Conservation (phyloP, 1,140 invertebrate genomes). For the Rhyacophila brunnea region DNA sequence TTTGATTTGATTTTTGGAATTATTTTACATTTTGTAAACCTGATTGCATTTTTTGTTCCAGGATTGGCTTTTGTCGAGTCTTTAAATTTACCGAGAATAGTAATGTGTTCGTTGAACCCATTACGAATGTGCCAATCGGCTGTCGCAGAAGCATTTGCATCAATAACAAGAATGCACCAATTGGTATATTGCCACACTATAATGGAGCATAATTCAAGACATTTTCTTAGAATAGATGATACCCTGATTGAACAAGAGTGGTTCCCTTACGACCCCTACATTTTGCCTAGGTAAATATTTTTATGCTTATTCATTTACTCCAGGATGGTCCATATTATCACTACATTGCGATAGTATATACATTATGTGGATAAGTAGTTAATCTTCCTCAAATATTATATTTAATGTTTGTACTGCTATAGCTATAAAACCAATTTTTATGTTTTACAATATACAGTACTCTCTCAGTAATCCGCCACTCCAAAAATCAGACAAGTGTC, state of each 20-base stretch:
- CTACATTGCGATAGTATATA: no score
- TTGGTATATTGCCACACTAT: constrained; percentile 89
- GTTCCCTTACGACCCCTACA: constrained; percentile 54
- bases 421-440: not conserved
- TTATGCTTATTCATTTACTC: no score
- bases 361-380: no score
- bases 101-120: constrained; percentile 83
- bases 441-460: no score
- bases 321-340: no score
- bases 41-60: no score
- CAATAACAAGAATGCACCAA: constrained; percentile 81
- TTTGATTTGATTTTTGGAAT: no score
- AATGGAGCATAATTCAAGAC: constrained; percentile 80
- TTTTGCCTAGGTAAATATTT: constrained; percentile 44
- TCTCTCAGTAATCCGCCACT: no score
- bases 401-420: not conserved
- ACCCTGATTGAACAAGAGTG: constrained; percentile 44
- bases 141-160: constrained; percentile 81
- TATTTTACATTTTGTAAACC: no score
- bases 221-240: constrained; percentile 55
- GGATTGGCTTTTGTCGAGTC: constrained; percentile 75
- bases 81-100: constrained; percentile 79
- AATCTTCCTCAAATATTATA: no score
- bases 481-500: no score
- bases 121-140: constrained; percentile 73